Evolutionary conservation across 2,113 vertebrate species (phyloP).

Genomic region (Larimichthys polyactis): DNA sequence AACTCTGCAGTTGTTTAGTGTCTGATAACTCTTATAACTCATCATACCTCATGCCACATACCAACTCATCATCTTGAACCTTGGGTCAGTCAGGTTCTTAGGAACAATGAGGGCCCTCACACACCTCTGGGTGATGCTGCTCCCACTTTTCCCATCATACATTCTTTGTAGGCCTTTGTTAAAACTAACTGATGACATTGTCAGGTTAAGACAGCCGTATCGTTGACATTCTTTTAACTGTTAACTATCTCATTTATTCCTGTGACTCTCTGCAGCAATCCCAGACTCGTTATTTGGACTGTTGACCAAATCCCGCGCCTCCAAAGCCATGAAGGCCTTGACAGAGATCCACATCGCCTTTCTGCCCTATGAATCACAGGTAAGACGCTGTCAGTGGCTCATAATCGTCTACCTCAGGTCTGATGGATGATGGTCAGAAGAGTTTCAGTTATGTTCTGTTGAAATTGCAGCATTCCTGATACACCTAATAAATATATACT

Average conservation of each 20-base stretch:
- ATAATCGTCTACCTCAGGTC: neutral
- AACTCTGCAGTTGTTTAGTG: neutral
- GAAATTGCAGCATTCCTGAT: too few relatives aligned
- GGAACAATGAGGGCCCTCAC: too few relatives aligned
- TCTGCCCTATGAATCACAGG: constrained; percentile 98
- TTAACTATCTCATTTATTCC: neutral
- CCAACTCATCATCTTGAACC: too few relatives aligned
- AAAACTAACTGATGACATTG: neutral
- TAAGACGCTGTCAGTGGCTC: constrained; percentile 69
- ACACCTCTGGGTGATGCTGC: too few relatives aligned
- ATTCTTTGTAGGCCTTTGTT: too few relatives aligned
- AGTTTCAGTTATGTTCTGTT: neutral
- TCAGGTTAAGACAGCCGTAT: too few relatives aligned
- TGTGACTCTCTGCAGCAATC: constrained; percentile 85
- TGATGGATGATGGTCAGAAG: neutral
- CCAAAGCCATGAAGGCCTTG: constrained; percentile 98
- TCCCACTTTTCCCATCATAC: too few relatives aligned
- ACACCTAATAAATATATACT: too few relatives aligned
- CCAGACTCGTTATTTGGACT: constrained; percentile 94
- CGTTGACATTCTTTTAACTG: neutral
- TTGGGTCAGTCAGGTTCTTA: too few relatives aligned
- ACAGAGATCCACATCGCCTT: constrained; percentile 98
- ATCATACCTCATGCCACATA: too few relatives aligned
- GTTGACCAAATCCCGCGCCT: constrained; percentile 95
- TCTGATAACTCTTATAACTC: neutral